Conservation (phyloP, 2,113 vertebrate species). For the Melanotaenia duboulayi region DNA sequence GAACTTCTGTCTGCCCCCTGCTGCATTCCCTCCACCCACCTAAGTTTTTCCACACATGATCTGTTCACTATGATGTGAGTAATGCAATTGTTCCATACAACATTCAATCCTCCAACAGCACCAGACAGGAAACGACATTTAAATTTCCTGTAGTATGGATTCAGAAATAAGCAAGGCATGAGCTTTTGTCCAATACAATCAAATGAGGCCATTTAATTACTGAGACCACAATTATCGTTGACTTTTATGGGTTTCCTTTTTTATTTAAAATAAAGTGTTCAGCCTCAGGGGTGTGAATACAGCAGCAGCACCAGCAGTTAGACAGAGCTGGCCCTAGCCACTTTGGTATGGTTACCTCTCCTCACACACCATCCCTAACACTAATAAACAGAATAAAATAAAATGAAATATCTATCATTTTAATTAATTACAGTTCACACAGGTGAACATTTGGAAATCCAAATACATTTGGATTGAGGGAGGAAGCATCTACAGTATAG, state of each 20-base stretch:
- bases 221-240: conserved; percentile 36
- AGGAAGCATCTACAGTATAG: too few relatives aligned
- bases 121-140: conserved; percentile 33
- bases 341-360: too few relatives aligned
- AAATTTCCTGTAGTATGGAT: conserved; percentile 60
- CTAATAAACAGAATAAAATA: too few relatives aligned
- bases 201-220: conserved; percentile 55
- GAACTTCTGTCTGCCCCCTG: conserved; percentile 5
- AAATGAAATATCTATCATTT: too few relatives aligned
- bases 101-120: conserved; percentile 25
- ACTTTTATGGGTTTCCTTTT: conserved; percentile 28
- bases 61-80: conserved; percentile 56
- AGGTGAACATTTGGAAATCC: too few relatives aligned
- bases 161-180: conserved; percentile 5
- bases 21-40: conserved; percentile 21
- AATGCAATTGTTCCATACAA: conserved; percentile 49
- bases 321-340: conserved; percentile 2
- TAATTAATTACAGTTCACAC: too few relatives aligned
- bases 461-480: too few relatives aligned
- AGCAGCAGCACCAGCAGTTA: conserved; percentile 4
- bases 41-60: conserved; percentile 31
- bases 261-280: conserved; percentile 33
- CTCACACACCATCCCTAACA: too few relatives aligned
- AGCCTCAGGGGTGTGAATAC: not conserved
- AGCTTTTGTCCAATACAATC: conserved; percentile 49